These are phyloP conservation scores for Atta texana DNA, from an alignment of 1,140 invertebrate species.

Conservation along the genomic window DNA sequence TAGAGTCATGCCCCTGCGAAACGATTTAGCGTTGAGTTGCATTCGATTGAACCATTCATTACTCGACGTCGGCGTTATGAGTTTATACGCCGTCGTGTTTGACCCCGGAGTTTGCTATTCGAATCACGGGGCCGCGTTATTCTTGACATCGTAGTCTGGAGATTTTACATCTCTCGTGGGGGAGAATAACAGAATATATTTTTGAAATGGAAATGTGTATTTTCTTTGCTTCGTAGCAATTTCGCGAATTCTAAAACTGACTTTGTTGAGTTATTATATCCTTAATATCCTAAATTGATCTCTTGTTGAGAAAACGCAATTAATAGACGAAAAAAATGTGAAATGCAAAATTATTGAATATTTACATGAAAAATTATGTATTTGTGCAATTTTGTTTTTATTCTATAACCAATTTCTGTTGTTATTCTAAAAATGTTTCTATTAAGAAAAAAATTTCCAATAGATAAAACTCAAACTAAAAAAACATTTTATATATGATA, in stretches of 20 bases:
- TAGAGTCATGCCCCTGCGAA: conserved; percentile 53
- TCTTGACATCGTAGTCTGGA: conserved; percentile 31
- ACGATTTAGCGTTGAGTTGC: conserved; percentile 61
- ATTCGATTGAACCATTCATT: conserved; percentile 66
- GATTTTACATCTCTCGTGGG: conserved; percentile 36
- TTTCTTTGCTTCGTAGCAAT: conserved; percentile 4
- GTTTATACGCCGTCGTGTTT: conserved; percentile 48
- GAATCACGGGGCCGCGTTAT: conserved; percentile 43
- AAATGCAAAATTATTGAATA: not conserved
- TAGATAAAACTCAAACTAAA: not conserved
- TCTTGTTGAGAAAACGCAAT: not conserved
- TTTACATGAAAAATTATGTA: not conserved
- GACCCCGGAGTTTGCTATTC: conserved; percentile 54
- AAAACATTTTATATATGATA: conserved; percentile 3
- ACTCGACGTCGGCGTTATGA: conserved; percentile 55
- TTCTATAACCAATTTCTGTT: not conserved
- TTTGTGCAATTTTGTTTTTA: conserved; percentile 21
- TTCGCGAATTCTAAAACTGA: not conserved
- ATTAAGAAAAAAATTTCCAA: not conserved
- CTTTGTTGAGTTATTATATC: not conserved
- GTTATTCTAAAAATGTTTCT: not conserved
- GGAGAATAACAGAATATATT: conserved; percentile 33
- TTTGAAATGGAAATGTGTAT: conserved; percentile 26
- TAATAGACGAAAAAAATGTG: conserved; percentile 7
- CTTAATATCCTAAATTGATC: not conserved